Evolutionary conservation across 2,113 vertebrate species (phyloP).

Genomic region (Hemiprocne comata): DNA sequence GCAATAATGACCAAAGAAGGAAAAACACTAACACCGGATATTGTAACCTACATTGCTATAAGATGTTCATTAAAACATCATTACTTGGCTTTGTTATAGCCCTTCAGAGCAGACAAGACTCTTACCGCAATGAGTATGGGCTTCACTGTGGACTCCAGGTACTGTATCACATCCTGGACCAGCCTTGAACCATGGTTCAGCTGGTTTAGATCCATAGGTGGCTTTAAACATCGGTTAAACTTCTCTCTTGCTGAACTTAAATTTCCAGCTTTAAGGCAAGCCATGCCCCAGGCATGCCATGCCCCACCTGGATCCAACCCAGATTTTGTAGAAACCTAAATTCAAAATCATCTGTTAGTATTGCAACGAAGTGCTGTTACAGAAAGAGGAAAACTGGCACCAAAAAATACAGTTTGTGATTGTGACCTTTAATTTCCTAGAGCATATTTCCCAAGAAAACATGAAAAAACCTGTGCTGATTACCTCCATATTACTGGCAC

Average conservation of each 20-base stretch:
- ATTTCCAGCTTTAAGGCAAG: constrained; percentile 90
- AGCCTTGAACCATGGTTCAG: constrained; percentile 83
- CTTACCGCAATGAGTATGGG: constrained; percentile 81
- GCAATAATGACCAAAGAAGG: neutral
- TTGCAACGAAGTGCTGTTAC: neutral
- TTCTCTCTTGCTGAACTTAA: constrained; percentile 89
- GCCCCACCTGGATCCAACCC: constrained; percentile 91
- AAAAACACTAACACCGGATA: neutral
- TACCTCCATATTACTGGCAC: neutral
- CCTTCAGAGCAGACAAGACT: neutral
- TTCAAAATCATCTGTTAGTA: neutral
- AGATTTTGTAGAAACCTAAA: constrained; percentile 95
- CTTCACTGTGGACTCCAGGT: constrained; percentile 86
- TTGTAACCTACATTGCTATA: neutral
- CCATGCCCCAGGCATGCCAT: constrained; percentile 98
- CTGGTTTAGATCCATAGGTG: constrained; percentile 91
- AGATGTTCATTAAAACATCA: neutral
- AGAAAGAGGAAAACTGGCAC: neutral
- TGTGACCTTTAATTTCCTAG: neutral
- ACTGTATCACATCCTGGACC: constrained; percentile 90
- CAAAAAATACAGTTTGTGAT: neutral
- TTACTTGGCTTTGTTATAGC: neutral
- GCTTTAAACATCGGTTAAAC: constrained; percentile 89
- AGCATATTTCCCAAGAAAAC: neutral
- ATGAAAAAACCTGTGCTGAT: rapidly evolving